These are phyloP conservation scores for Hoplostethus atlanticus DNA, from an alignment of 2,797 vertebrate genomes.

Conservation along the genomic window DNA sequence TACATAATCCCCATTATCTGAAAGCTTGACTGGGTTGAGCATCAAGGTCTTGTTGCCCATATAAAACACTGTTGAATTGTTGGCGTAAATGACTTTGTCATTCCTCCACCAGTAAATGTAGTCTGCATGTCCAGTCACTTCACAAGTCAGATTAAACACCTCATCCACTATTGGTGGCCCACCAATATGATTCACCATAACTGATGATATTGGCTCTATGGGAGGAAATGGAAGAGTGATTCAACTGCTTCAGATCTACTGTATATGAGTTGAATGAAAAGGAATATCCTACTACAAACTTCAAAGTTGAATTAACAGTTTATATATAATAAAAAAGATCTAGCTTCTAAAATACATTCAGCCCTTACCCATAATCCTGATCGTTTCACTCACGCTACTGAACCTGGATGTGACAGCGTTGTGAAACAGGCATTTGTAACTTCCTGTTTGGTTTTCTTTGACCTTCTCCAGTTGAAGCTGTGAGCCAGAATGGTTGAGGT, in stretches of 20 bases:
- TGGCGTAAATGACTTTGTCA: constrained; percentile 17
- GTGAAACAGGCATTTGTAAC: constrained; percentile 72
- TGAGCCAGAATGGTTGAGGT: constrained; percentile 23
- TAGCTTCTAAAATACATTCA: not conserved
- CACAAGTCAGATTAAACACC: constrained; percentile 69
- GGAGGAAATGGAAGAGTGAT: not conserved
- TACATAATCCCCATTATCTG: constrained; percentile 70
- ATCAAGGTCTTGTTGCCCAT: constrained; percentile 66
- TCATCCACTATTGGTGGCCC: constrained; percentile 51
- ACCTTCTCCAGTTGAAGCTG: constrained; percentile 48
- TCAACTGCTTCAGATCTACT: constrained; percentile 5
- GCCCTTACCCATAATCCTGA: constrained; percentile 74
- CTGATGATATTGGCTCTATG: constrained; percentile 68
- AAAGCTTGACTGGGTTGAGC: constrained; percentile 48
- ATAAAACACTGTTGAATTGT: constrained; percentile 44
- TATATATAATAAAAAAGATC: not conserved
- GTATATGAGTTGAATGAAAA: not conserved
- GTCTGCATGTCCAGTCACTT: constrained; percentile 46
- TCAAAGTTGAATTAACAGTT: not conserved
- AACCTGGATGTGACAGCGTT: constrained; percentile 73
- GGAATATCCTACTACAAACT: not conserved
- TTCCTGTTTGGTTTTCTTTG: constrained; percentile 57
- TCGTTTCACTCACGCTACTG: constrained; percentile 25
- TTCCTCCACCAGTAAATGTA: constrained; percentile 75
- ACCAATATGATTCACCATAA: constrained; percentile 28